Conservation (phyloP, 2,888 invertebrate genomes). For the Zootermopsis nevadensis region DNA sequence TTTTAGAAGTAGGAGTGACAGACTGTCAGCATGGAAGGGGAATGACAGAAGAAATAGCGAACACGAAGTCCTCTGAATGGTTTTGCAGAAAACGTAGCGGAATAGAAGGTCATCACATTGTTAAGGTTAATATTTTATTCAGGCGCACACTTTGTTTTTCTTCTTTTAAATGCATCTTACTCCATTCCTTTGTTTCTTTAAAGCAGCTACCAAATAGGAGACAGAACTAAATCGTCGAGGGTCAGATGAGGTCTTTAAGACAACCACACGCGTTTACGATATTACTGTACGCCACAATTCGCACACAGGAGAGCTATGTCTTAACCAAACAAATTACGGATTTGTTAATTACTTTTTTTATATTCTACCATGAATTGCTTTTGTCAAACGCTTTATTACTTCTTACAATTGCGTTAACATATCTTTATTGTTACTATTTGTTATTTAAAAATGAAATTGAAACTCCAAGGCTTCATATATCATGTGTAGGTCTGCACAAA, state of each 20-base stretch:
- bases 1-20: conserved; percentile 35
- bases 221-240: neutral
- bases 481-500: too few relatives aligned
- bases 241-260: neutral
- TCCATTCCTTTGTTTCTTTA: neutral
- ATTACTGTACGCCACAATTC: too few relatives aligned
- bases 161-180: neutral
- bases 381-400: too few relatives aligned
- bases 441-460: too few relatives aligned
- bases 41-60: conserved; percentile 23
- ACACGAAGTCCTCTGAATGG: neutral
- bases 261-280: neutral
- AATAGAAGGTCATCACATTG: neutral
- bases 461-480: too few relatives aligned
- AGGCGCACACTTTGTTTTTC: neutral
- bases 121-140: conserved; percentile 1
- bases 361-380: too few relatives aligned
- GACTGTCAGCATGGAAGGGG: conserved; percentile 30
- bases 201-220: neutral
- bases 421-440: too few relatives aligned
- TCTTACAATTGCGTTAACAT: too few relatives aligned
- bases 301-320: too few relatives aligned
- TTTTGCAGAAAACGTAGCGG: neutral
- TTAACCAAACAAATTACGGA: too few relatives aligned
- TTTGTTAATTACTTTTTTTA: too few relatives aligned